Evolutionary conservation across 1,140 invertebrate species (phyloP), one percentile per base, ranked within the genome.

Genomic region (Drosophila tani): DNA sequence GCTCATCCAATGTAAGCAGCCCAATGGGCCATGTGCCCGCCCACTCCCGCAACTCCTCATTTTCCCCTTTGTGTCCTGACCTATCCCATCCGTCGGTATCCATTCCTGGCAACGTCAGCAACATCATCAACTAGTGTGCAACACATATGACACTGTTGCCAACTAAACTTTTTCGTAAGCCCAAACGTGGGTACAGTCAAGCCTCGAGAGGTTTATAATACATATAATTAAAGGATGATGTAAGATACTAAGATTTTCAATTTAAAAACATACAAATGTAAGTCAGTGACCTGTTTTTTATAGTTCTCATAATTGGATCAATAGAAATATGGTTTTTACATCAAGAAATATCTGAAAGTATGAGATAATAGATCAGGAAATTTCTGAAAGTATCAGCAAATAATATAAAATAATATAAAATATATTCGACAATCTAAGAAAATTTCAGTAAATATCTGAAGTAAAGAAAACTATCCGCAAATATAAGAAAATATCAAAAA

Each of bases 51-150:
- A 45, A 57, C 46, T 57, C 14, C 49, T 45, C 43, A 11, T 24
- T 64, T n/a, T 27, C 29, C 11, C 29, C 9, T 32, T 46, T 49
- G 19, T 51, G 40, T 49, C 62, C 65, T 64, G 68, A 73, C 56
- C 53, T 74, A 66, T 55, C 59, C 65, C 38, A 55, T 79, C 40
- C 46, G 50, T 21, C 53, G 53, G 59, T 46, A 63, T 75, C 64
- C 43, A 19, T 35, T 78, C 75, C 74, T 82, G 85, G 79, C 86
- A 70, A 66, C 87, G 83, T 87, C 87, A 91, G 87, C 82, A 91
- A 86, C 87, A 87, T 87, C 81, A 85, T 87, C 87, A 90, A 88
- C 85, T 90, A 82, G 85, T 90, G 82, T 79, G 78, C 75, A 88
- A 84, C 83, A 87, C 59, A 79, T 81, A 86, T 87, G 83, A 77